Conservation (phyloP, 2,797 vertebrate genomes). For the Micromesistius poutassou region DNA sequence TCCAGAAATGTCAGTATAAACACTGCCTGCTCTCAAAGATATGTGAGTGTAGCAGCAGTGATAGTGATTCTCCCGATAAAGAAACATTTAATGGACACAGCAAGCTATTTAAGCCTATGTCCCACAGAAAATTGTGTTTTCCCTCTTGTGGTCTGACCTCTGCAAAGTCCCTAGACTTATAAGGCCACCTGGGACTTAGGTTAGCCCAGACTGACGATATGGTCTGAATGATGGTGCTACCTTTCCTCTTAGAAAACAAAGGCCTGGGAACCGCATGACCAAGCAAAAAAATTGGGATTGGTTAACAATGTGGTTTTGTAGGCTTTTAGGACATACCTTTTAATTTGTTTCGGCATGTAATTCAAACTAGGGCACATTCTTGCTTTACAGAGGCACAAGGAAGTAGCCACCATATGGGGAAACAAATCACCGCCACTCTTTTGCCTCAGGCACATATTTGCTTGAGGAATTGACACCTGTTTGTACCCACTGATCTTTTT, state of each 20-base stretch:
- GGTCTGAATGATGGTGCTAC: conserved; percentile 30
- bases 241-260: conserved; percentile 44
- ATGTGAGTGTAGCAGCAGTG: background rate
- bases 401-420: conserved; percentile 12
- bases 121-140: conserved; percentile 34
- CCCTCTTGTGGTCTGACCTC: conserved; percentile 52
- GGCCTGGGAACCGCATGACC: conserved; percentile 41
- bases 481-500: background rate
- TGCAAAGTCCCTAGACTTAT: conserved; percentile 16
- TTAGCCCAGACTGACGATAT: conserved; percentile 52
- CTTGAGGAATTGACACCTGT: background rate
- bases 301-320: background rate
- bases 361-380: conserved; percentile 11
- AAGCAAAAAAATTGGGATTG: conserved; percentile 21
- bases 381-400: conserved; percentile 1
- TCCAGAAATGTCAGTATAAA: background rate
- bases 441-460: background rate
- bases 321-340: background rate
- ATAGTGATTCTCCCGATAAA: background rate
- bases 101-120: background rate
- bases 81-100: conserved; percentile 9
- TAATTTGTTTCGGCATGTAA: background rate
- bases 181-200: conserved; percentile 45
- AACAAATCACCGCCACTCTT: background rate
- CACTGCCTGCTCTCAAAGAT: background rate